These are phyloP conservation scores for Drosophila subpulchrella DNA, from an alignment of 1,140 invertebrate genomes.

Conservation along the genomic window DNA sequence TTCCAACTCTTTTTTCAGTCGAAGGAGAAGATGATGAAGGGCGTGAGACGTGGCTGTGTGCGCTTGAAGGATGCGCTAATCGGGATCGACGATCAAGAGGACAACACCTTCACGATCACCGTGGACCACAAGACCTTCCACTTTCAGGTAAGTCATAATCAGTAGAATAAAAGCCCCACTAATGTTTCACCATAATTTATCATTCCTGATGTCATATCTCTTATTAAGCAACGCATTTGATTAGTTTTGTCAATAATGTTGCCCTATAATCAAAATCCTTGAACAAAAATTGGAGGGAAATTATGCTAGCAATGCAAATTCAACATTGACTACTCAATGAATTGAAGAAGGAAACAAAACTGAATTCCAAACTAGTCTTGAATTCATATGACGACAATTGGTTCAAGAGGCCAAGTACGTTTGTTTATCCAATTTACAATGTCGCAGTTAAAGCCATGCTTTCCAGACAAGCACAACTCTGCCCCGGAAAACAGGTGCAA, in stretches of 20 bases:
- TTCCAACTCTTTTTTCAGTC: slow-evolving; percentile 88
- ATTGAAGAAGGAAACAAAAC: too few species aligned
- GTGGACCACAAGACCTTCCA: slow-evolving; percentile 99
- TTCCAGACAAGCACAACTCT: neutral
- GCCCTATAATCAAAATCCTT: too few species aligned
- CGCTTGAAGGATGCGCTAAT: slow-evolving; percentile 96
- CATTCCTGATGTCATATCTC: neutral
- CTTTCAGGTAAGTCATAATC: slow-evolving; percentile 89
- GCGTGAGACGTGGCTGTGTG: slow-evolving; percentile 97
- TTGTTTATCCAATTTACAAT: neutral
- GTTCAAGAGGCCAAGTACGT: neutral
- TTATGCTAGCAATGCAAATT: neutral
- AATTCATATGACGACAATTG: neutral
- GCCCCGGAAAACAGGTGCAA: neutral
- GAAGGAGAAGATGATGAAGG: slow-evolving; percentile 99
- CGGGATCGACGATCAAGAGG: slow-evolving; percentile 99
- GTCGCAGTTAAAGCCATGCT: neutral
- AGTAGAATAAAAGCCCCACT: neutral
- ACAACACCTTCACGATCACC: slow-evolving; percentile 99
- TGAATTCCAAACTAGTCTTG: neutral
- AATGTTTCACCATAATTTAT: neutral
- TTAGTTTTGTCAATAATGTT: neutral
- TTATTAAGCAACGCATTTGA: neutral
- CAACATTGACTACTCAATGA: neutral
- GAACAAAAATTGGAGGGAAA: neutral